phyloP scores from a whole-genome alignment of 2,888 invertebrate species.

The Sepioteuthis lessoniana region DNA sequence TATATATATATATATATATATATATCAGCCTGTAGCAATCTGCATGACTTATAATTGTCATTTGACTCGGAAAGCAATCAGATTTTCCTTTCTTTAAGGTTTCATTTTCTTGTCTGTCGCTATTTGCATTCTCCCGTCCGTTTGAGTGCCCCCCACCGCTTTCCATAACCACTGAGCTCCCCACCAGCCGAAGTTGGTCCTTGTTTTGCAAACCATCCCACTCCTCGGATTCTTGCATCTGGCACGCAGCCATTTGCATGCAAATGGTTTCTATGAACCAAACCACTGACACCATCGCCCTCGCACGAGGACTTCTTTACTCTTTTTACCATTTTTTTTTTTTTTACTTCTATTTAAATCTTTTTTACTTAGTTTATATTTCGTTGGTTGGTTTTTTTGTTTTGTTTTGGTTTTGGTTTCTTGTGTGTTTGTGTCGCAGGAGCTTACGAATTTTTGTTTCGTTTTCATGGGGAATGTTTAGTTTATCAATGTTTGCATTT shows the following conservation, averaged over 20 bases:
- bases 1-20: conserved; percentile 20
- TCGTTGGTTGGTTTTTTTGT: too few species aligned
- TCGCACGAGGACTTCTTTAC: background rate
- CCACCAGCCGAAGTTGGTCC: background rate
- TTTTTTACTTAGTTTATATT: background rate
- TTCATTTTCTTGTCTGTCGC: conserved; percentile 33
- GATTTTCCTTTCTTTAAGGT: background rate
- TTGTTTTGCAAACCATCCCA: background rate
- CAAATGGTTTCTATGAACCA: conserved; percentile 21
- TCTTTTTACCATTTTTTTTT: background rate
- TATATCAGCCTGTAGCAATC: background rate
- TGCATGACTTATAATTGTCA: conserved; percentile 33
- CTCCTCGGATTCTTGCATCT: background rate
- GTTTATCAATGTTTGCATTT: background rate
- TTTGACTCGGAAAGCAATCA: conserved; percentile 33
- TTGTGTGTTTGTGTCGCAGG: background rate
- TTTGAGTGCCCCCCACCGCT: background rate
- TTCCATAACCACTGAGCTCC: too few species aligned
- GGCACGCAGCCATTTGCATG: conserved; percentile 33
- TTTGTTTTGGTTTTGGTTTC: background rate
- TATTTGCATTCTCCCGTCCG: background rate
- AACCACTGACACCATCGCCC: conserved; percentile 1
- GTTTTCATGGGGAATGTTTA: too few species aligned
- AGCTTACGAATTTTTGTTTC: too few species aligned
- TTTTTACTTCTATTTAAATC: background rate